Evolutionary conservation across 1,140 invertebrate species (phyloP).

Genomic region (Drosophila burlai): DNA sequence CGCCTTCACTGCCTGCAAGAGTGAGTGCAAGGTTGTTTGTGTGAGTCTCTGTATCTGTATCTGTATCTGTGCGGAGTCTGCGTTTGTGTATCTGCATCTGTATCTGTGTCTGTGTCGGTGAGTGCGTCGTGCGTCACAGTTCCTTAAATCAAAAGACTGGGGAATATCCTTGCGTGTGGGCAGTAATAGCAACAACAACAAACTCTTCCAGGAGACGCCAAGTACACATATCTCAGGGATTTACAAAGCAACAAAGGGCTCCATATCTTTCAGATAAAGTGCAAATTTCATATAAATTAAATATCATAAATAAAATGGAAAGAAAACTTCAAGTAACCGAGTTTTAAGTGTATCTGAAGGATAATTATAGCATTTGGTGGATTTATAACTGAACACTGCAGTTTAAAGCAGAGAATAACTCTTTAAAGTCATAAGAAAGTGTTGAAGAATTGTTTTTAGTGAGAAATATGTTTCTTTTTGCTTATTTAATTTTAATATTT

Average conservation of each 20-base stretch:
- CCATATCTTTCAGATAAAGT: neutral
- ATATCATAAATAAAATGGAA: neutral
- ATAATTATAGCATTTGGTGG: neutral
- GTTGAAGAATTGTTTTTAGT: neutral
- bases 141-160: constrained; percentile 2
- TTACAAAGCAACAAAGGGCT: neutral
- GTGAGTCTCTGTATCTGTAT: constrained; percentile 23
- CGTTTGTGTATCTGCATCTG: constrained; percentile 2
- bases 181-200: constrained; percentile 34
- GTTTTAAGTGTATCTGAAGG: neutral
- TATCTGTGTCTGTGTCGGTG: neutral
- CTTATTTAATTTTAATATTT: too few relatives aligned
- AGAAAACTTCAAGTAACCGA: neutral
- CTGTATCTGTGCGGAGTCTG: constrained; percentile 6
- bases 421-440: too few relatives aligned
- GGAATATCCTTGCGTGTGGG: constrained; percentile 49
- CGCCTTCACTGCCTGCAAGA: constrained; percentile 71
- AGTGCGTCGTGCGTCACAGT: constrained; percentile 50
- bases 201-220: too few relatives aligned
- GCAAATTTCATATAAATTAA: neutral
- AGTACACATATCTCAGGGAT: neutral
- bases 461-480: too few relatives aligned
- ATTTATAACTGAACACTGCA: neutral
- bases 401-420: neutral
- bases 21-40: constrained; percentile 17